A percentile compares a stretch with the other conserved stretches of the same genome.
These are phyloP conservation scores for Hemibagrus wyckioides DNA, from an alignment of 2,113 vertebrate genomes.

Conservation along the genomic window DNA sequence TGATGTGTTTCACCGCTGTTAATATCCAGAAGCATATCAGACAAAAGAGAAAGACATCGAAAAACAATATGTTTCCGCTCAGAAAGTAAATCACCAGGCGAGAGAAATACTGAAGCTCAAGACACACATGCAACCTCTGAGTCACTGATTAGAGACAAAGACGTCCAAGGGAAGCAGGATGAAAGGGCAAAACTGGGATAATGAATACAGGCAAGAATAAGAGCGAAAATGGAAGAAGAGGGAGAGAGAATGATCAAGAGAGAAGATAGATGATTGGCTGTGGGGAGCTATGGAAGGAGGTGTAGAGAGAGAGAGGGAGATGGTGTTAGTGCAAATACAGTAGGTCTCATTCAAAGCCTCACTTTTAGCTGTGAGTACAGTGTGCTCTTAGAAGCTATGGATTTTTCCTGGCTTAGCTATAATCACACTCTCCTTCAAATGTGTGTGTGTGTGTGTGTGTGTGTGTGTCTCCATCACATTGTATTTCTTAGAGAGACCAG, in stretches of 20 bases:
- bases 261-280: not conserved
- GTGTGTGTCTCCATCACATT: not conserved
- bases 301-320: constrained; percentile 1
- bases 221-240: not conserved
- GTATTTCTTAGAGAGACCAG: not conserved
- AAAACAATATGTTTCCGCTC: not conserved
- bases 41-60: not conserved
- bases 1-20: not conserved
- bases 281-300: not conserved
- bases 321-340: constrained; percentile 17
- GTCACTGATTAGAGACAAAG: constrained; percentile 21
- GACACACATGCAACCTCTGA: not conserved
- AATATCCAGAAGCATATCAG: not conserved
- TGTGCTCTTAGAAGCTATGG: constrained; percentile 8
- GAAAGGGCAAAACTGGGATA: not conserved
- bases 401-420: constrained; percentile 20
- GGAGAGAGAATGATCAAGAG: constrained; percentile 5
- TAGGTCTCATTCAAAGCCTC: constrained; percentile 16
- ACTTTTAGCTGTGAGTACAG: constrained; percentile 28
- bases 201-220: not conserved
- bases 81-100: not conserved
- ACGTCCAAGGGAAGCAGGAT: not conserved
- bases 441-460: not conserved
- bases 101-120: not conserved
- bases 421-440: not conserved